Evolutionary conservation across 2,888 invertebrate species (phyloP), one percentile per base, ranked within the genome.

Genomic region (Perdita meconis): DNA sequence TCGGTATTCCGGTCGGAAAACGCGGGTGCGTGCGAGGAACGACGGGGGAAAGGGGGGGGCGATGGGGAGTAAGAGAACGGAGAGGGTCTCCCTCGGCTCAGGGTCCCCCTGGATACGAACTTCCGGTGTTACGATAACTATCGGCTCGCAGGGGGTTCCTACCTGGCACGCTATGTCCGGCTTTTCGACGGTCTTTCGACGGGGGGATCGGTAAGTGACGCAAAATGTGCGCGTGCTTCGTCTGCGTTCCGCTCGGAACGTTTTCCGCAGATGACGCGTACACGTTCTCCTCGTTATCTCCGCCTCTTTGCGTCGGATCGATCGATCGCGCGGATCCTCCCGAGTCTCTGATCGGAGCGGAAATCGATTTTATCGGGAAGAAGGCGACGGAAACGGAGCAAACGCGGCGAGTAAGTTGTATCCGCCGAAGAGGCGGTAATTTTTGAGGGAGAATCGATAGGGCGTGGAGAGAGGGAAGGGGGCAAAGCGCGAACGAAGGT

Each of bases 131-230:
- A 30, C 67, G 76, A 85, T 85, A 77, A 34, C 24, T 57, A 85
- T 85, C 83, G 69, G 13, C 63, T 80, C 69, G 67, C 70, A 60
- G 73, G 68, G n/a, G 73, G 68, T 72, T 72, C 42, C 42, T 83
- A 83, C 76, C 78, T 78, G 73, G 55, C 77, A 74, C 77, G 76
- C 72, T 59, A 78, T 76, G 82, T 85, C 85, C 78, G 80, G 71
- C 44, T 74, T 77, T 51, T 44, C 70, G 47, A 30, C 78, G 80
- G 71, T 42, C 72, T 77, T 51, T 44, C 70, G 47, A 30, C 19
- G 19, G 60, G 60, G 74, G 74, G 67, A 38, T 73, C 61, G 69
- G 30, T 10, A 38, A 60, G 36, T 47, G 69, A 38, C 51, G 69
- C 70, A 44, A 78, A 78, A 78, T 51, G 19, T 40, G 51, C 63